These are phyloP conservation scores for Aethina tumida DNA, from an alignment of 1,140 invertebrate genomes.

Conservation along the genomic window DNA sequence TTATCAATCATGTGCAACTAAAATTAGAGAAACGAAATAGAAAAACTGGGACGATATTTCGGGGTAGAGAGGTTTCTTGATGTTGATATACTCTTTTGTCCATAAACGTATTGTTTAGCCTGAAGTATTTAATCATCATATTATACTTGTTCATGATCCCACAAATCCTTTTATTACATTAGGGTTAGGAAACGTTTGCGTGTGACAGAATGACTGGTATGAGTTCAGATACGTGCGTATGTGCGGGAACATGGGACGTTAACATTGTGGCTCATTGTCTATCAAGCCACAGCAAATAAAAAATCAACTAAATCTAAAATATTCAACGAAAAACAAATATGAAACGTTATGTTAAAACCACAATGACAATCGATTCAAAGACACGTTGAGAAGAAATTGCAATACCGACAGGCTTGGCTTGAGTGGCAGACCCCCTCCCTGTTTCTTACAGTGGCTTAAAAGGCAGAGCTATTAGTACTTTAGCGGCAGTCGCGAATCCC, in stretches of 20 bases:
- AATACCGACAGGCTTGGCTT: slow-evolving; percentile 24
- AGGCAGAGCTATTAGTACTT: slow-evolving; percentile 31
- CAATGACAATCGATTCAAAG: too few species aligned
- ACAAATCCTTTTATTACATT: slow-evolving; percentile 20
- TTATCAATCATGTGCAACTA: slow-evolving; percentile 7
- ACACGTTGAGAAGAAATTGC: too few species aligned
- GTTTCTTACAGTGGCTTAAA: slow-evolving; percentile 35
- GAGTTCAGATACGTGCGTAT: slow-evolving; percentile 16
- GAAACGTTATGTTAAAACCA: too few species aligned
- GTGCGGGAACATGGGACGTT: slow-evolving; percentile 24
- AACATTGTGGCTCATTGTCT: slow-evolving; percentile 34
- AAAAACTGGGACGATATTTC: slow-evolving; percentile 3
- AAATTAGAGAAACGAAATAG: slow-evolving; percentile 3
- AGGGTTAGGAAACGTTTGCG: slow-evolving; percentile 14
- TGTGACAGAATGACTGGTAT: slow-evolving; percentile 20
- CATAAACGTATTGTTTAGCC: slow-evolving; percentile 18
- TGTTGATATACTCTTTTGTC: slow-evolving; percentile 10
- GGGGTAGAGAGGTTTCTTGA: slow-evolving; percentile 33
- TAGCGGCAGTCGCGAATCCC: slow-evolving; percentile 19
- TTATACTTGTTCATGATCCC: slow-evolving; percentile 26
- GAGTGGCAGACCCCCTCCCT: slow-evolving; percentile 30
- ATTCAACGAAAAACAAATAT: not conserved
- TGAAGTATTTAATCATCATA: slow-evolving; percentile 25
- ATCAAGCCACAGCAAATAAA: slow-evolving; percentile 28
- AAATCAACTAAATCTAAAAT: not conserved